These are phyloP conservation scores for Ciconia nigra DNA, from an alignment of 2,797 vertebrate genomes.

Conservation along the genomic window DNA sequence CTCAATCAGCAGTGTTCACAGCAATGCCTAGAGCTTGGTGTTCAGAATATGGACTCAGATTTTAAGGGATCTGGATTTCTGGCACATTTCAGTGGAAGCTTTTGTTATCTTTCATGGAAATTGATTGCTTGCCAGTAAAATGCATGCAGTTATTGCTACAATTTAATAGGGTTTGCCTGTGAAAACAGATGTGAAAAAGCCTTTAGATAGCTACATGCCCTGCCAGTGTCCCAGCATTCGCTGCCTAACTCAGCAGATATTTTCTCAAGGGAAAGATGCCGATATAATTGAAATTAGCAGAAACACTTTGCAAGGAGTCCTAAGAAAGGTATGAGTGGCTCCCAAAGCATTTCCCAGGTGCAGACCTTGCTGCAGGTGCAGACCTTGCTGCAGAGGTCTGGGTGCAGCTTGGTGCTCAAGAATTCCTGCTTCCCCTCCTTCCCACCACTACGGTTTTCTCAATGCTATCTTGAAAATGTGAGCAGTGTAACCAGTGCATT, in stretches of 20 bases:
- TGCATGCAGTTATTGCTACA: not conserved
- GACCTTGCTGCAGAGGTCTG: not conserved
- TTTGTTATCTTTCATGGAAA: not conserved
- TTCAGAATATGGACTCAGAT: not conserved
- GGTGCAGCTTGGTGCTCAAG: not conserved
- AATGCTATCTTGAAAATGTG: not conserved
- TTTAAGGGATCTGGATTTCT: not conserved
- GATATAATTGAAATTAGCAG: not conserved
- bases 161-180: not conserved
- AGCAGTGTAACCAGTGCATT: not conserved
- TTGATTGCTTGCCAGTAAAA: not conserved
- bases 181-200: slow-evolving; percentile 1
- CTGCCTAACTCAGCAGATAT: not conserved
- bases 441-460: not conserved
- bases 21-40: not conserved
- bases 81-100: not conserved
- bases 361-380: not conserved
- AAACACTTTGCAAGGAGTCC: not conserved
- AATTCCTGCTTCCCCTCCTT: not conserved
- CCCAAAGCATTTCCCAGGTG: not conserved
- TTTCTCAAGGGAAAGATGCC: not conserved
- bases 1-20: not conserved
- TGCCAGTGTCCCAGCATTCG: not conserved
- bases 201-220: not conserved
- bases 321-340: not conserved